A percentile compares a stretch with the other conserved stretches of the same genome.
These are phyloP conservation scores for Dicyrtoma fusca DNA, from an alignment of 2,888 invertebrate genomes.

Conservation along the genomic window DNA sequence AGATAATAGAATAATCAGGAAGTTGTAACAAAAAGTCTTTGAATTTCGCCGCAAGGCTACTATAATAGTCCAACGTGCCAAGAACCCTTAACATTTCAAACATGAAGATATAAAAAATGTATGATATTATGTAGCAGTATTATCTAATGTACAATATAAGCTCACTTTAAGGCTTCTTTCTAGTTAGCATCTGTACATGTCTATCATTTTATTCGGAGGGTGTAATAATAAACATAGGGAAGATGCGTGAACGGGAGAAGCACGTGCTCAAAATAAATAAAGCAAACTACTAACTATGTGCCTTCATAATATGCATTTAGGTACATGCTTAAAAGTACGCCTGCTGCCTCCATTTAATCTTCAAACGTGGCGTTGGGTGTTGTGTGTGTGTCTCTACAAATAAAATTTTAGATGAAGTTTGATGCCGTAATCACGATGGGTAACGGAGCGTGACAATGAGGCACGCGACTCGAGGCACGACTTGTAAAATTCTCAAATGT, in stretches of 20 bases:
- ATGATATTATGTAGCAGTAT: no score
- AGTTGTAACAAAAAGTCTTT: slow-evolving; percentile 14
- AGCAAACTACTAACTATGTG: slow-evolving; percentile 1
- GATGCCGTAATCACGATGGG: slow-evolving; percentile 39
- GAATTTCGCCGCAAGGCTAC: not conserved
- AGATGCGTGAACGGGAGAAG: not conserved
- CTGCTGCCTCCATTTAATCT: not conserved
- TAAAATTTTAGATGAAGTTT: slow-evolving; percentile 14
- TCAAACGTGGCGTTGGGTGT: no score
- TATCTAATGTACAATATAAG: no score
- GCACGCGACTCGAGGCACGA: slow-evolving; percentile 46
- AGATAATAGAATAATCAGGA: slow-evolving; percentile 26
- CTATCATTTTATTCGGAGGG: no score
- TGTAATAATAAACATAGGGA: not conserved
- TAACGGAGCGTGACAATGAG: slow-evolving; percentile 41
- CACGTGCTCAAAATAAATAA: slow-evolving; percentile 20
- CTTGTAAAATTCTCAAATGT: slow-evolving; percentile 36
- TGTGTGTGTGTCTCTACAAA: not conserved
- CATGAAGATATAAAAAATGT: no score
- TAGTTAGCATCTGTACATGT: no score
- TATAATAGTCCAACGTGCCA: no score
- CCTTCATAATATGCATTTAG: not conserved
- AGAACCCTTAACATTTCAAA: no score
- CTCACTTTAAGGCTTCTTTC: no score
- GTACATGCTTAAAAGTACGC: not conserved